These are phyloP conservation scores for Ridgeia piscesae DNA, from an alignment of 1,140 invertebrate genomes.

Conservation along the genomic window DNA sequence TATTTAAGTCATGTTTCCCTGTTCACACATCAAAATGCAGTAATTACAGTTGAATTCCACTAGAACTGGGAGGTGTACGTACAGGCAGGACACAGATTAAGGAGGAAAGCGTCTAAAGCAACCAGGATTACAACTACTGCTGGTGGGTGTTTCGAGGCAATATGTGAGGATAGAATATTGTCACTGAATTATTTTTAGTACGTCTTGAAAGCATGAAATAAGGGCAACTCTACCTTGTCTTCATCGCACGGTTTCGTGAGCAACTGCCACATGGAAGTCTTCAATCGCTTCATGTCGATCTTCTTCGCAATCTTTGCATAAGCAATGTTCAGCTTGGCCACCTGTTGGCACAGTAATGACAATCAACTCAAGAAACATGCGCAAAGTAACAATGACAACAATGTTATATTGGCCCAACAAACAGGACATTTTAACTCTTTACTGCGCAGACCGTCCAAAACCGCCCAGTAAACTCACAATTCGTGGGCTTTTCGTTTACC, in stretches of 20 bases:
- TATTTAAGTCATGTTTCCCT: neutral
- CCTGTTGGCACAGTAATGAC: constrained; percentile 48
- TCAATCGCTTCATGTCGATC: constrained; percentile 77
- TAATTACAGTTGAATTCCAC: neutral
- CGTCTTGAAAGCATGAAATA: neutral
- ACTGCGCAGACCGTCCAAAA: too few relatives aligned
- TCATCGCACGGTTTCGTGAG: constrained; percentile 16
- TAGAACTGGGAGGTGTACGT: neutral
- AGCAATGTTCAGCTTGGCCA: constrained; percentile 69
- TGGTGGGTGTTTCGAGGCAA: neutral
- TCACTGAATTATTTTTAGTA: neutral
- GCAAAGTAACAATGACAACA: neutral
- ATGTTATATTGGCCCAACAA: neutral
- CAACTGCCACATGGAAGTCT: constrained; percentile 71
- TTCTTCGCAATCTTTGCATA: constrained; percentile 78
- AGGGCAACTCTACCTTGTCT: constrained; percentile 26
- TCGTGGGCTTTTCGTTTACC: too few relatives aligned
- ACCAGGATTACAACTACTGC: neutral
- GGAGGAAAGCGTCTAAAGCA: neutral
- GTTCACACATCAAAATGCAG: neutral
- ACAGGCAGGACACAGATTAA: neutral
- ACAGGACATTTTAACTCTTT: constrained; percentile 35
- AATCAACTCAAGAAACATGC: neutral
- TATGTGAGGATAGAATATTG: neutral
- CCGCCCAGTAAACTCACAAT: too few relatives aligned